Conservation (phyloP, 2,888 invertebrate species). For the Troilus luridus region DNA sequence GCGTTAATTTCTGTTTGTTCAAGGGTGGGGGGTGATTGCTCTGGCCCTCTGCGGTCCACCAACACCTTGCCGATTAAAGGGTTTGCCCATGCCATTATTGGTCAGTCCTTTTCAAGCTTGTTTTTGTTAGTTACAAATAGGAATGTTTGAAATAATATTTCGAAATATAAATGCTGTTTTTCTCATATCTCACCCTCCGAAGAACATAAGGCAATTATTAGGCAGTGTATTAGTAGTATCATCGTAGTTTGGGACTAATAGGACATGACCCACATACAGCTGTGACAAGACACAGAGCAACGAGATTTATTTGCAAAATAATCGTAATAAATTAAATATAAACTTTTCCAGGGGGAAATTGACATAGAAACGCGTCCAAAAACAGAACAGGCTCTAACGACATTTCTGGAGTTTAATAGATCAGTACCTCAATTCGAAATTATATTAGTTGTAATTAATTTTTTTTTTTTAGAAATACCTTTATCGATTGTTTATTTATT, state of each 20-base stretch:
- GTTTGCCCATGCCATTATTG: neutral
- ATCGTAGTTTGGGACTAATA: too few relatives aligned
- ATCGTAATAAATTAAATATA: too few relatives aligned
- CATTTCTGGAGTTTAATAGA: neutral
- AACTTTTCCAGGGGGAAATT: too few relatives aligned
- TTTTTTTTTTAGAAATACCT: too few relatives aligned
- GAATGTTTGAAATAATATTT: neutral
- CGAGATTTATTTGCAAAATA: too few relatives aligned
- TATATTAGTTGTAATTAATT: too few relatives aligned
- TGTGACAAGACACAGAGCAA: too few relatives aligned
- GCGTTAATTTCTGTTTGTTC: constrained; percentile 44
- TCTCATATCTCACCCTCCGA: neutral
- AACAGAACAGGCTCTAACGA: neutral
- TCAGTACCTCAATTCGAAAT: neutral
- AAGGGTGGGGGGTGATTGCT: neutral
- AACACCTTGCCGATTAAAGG: neutral
- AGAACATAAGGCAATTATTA: too few relatives aligned
- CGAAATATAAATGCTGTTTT: neutral
- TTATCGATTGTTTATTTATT: too few relatives aligned
- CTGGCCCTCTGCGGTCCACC: neutral
- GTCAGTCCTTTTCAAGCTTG: neutral
- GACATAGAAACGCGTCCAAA: too few relatives aligned
- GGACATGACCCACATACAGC: too few relatives aligned
- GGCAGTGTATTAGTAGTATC: too few relatives aligned
- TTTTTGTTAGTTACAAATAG: neutral